These are phyloP conservation scores for Thalassarche chlororhynchos DNA, from an alignment of 2,113 vertebrate species.

Conservation along the genomic window DNA sequence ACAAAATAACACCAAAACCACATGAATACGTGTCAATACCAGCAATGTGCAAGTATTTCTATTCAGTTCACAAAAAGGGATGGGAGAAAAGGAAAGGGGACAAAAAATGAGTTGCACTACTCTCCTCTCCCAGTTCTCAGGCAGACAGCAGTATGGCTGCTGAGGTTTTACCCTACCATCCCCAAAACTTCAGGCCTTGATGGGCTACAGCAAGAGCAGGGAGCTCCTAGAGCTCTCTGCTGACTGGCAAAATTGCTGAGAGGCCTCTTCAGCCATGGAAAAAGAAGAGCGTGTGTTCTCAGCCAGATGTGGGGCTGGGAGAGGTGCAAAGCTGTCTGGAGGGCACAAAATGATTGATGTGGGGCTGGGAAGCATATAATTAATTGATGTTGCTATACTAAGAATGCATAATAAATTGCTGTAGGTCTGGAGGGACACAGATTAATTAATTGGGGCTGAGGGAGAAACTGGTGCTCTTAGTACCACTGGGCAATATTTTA, in stretches of 20 bases:
- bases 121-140: not conserved
- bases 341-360: constrained; percentile 36
- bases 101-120: not conserved
- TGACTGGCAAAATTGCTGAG: not conserved
- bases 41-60: not conserved
- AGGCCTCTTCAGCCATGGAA: not conserved
- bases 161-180: not conserved
- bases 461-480: constrained; percentile 41
- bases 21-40: not conserved
- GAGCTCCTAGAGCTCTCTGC: not conserved
- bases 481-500: constrained; percentile 59
- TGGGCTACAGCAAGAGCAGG: not conserved
- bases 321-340: not conserved
- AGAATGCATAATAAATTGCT: constrained; percentile 47
- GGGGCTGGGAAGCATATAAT: constrained; percentile 23
- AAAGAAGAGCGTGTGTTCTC: not conserved
- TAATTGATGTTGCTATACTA: constrained; percentile 40
- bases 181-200: not conserved
- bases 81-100: not conserved
- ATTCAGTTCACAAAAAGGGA: not conserved
- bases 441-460: constrained; percentile 66
- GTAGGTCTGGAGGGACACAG: constrained; percentile 35
- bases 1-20: not conserved
- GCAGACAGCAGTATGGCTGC: not conserved
- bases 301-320: not conserved